Base-by-base conservation (phyloP, 2,113 vertebrate species). In the Motacilla tschutschensis region DNA sequence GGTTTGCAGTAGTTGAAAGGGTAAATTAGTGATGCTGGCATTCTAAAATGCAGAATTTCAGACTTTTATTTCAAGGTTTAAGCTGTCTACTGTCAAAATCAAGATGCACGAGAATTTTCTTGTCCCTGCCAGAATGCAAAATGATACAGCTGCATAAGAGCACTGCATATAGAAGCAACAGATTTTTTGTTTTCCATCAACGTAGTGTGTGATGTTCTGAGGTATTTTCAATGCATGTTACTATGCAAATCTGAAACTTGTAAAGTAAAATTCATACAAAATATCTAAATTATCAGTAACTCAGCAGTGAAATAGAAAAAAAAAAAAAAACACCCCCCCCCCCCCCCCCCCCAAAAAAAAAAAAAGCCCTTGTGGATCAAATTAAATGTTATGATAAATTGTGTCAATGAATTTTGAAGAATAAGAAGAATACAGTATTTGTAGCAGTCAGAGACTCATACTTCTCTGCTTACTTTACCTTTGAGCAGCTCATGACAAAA, bases 151-250 rank as follows among this genome's bases (percentile, higher is more conserved):
- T 69, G 36, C 10, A 3, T 47, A 44, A 48, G n/a, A 64, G 21
- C 28, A n/a, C n/a, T 51, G 6, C 31, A 31, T 18, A 21, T 19
- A 25, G 21, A 71, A 74, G 31, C 5, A 83, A 59, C 4, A 71
- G 64, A 26, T 35, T 28, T 57, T 60, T 72, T 77, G n/a, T 2
- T 57, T 85, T 46, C 29, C 6, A 8, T 65, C 29, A 55, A 4
- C 0, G 0, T 7, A 31, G 5, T 8, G 4, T 20, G n/a, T 66
- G 40, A 8, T 17, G 17, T 75, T 81, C 38, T 57, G 44, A 46
- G 46, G 17, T 77, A 40, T 74, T 74, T 63, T 17, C 40, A 63
- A 17, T n/a, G 14, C 5, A 6, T 20, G 19, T 15, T 65, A 50
- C 28, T 64, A 59, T 47, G 19, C 11, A 84, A 51, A 92, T 64